These are phyloP conservation scores for Latrodectus hesperus DNA, from an alignment of 2,888 invertebrate species.

Conservation along the genomic window DNA sequence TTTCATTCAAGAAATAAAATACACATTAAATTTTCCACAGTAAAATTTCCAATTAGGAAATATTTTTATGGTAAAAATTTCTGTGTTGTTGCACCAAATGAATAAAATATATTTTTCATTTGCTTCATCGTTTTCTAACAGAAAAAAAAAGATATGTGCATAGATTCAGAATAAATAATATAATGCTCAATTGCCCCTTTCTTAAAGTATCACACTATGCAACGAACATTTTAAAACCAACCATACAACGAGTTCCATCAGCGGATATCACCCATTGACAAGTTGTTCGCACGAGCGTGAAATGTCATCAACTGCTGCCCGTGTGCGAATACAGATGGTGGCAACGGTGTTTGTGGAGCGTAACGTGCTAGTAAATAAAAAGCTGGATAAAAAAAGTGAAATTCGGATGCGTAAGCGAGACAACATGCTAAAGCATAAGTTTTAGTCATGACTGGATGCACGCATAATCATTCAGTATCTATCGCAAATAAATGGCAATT, in stretches of 20 bases:
- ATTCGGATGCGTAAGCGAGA: not conserved
- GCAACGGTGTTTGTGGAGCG: not conserved
- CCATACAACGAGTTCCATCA: not conserved
- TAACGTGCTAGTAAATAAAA: not conserved
- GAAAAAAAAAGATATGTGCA: no score
- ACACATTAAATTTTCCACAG: no score
- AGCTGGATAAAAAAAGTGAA: not conserved
- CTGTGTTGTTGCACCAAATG: no score
- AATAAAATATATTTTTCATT: no score
- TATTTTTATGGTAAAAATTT: no score
- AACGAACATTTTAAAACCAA: no score
- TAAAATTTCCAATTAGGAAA: no score
- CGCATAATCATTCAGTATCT: not conserved
- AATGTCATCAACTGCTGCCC: not conserved
- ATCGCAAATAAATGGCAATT: slow-evolving; percentile 1
- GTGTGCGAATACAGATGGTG: slow-evolving; percentile 2
- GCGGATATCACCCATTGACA: not conserved
- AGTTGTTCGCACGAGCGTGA: not conserved
- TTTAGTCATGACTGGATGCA: not conserved
- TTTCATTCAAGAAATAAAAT: no score
- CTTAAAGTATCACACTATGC: no score
- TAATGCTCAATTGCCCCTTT: no score
- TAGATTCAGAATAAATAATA: no score
- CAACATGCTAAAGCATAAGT: slow-evolving; percentile 2
- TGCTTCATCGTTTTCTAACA: no score